These are phyloP conservation scores for Phenganax stokvisi DNA, from an alignment of 92 coral and sea anemone genomes.

Conservation along the genomic window DNA sequence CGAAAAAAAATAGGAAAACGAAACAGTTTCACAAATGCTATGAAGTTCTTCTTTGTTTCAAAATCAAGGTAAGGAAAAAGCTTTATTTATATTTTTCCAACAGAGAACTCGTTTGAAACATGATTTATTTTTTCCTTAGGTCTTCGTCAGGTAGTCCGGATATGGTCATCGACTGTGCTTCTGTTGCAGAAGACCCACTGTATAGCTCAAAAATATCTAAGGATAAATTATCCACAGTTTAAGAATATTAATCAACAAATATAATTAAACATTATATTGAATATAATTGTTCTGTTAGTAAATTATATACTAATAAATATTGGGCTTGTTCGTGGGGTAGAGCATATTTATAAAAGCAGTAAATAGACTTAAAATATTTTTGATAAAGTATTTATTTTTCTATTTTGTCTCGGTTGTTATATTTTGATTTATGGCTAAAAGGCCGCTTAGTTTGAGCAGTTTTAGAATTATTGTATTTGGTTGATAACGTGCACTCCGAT, in stretches of 20 bases:
- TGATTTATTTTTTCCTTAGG: not conserved
- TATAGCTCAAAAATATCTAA: not conserved
- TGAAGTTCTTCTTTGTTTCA: conserved; percentile 28
- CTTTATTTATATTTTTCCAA: not conserved
- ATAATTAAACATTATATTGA: not conserved
- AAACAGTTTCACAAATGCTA: conserved; percentile 33
- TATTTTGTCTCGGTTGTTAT: not conserved
- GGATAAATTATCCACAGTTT: conserved; percentile 28
- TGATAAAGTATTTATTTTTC: conserved; percentile 10
- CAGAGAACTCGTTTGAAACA: not conserved
- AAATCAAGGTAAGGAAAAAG: conserved; percentile 17
- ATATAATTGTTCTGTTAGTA: not conserved
- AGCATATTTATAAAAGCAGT: too few relatives aligned
- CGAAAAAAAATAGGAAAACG: conserved; percentile 9
- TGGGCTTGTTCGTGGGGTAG: not conserved
- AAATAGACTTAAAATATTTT: not conserved
- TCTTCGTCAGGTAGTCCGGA: conserved; percentile 34
- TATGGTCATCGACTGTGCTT: not conserved
- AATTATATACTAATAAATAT: conserved; percentile 4
- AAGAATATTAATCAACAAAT: not conserved
- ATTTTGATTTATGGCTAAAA: not conserved
- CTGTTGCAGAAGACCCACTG: not conserved
- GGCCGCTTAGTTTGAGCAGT: too few relatives aligned
- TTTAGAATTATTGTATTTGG: not conserved
- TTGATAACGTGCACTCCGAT: not conserved